Evolutionary conservation across 2,888 invertebrate species (phyloP), one percentile per base, ranked within the genome.

Genomic region (Tiliacea aurago): DNA sequence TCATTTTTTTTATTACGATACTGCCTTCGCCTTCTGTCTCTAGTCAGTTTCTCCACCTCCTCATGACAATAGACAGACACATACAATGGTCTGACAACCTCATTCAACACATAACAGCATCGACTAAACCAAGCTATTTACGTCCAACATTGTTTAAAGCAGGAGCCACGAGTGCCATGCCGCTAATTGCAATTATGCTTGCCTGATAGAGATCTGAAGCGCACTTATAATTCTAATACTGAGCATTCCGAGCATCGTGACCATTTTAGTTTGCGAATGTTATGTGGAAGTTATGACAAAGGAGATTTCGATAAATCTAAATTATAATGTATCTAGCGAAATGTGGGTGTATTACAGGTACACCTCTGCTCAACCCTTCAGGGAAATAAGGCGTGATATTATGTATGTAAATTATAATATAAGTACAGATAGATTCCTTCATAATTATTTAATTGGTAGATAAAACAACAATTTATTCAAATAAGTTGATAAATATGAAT

Each of bases 141-240:
- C 43, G 64, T 78, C 67, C 63, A 55, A 78, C 73, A 73, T 78
- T 68, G 67, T 73, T 68, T 61, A 64, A 49, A 73, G 13, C 59
- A 56, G 37, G 18, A 47, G 76, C 28, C 47, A 47, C 20, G 63
- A 78, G 73, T 73, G 64, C 56, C 62, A 56, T 45, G 49, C 49
- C 65, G 51, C 78, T 74, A 78, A 78, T 78, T 78, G 80, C 80
- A 79, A 79, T 79, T 74, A 78, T 78, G 55, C 56, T 51, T 51
- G 65, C 68, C 51, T 49, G 74, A 69, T 79, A 79, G 33, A 69
- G 37, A 73, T 73, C 74, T 65, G 59, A 79, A 79, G 65, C 73
- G 45, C 41, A 51, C 61, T 62, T 79, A 37, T 69, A 47, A 74
- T 79, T 69, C 61, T 79, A 65, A 65, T 65, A 51, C 73, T 37